A percentile compares a stretch with the other conserved stretches of the same genome.
Conservation (phyloP, 92 coral and sea anemone genomes). For the Actinostola sp. region DNA sequence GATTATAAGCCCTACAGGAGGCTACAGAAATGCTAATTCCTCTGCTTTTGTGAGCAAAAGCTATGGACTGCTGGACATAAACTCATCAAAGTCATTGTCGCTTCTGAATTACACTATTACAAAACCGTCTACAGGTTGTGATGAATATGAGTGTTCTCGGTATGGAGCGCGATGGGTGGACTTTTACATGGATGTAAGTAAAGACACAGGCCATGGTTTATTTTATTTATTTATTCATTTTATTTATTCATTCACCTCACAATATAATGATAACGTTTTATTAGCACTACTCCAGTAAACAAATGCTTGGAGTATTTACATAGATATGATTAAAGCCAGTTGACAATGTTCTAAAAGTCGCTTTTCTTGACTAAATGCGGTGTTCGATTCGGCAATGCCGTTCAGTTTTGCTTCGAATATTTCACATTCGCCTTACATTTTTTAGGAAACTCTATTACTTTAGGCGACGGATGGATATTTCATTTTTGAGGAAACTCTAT, state of each 20-base stretch:
- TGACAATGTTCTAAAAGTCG: too few species aligned
- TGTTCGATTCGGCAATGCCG: too few species aligned
- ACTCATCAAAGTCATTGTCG: background rate
- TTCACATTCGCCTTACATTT: too few species aligned
- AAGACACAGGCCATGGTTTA: background rate
- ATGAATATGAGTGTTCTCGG: conserved; percentile 14
- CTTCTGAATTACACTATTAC: background rate
- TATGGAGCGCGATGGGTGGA: conserved; percentile 64
- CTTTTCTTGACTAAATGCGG: too few species aligned
- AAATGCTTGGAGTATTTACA: too few species aligned
- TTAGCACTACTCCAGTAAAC: too few species aligned
- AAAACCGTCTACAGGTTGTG: conserved; percentile 7
- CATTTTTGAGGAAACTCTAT: too few species aligned
- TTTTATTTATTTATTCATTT: background rate
- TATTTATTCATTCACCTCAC: background rate
- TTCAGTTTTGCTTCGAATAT: too few species aligned
- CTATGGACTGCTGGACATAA: background rate
- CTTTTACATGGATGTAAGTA: conserved; percentile 68
- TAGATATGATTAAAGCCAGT: too few species aligned
- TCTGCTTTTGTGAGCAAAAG: background rate
- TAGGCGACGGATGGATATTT: too few species aligned
- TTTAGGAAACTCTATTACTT: too few species aligned
- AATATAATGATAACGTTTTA: background rate
- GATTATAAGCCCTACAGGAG: background rate
- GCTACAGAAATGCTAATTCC: background rate